A percentile compares a stretch with the other conserved stretches of the same genome.
These are phyloP conservation scores for Scolanthus callimorphus DNA, from an alignment of 92 coral and sea anemone genomes.

Conservation along the genomic window DNA sequence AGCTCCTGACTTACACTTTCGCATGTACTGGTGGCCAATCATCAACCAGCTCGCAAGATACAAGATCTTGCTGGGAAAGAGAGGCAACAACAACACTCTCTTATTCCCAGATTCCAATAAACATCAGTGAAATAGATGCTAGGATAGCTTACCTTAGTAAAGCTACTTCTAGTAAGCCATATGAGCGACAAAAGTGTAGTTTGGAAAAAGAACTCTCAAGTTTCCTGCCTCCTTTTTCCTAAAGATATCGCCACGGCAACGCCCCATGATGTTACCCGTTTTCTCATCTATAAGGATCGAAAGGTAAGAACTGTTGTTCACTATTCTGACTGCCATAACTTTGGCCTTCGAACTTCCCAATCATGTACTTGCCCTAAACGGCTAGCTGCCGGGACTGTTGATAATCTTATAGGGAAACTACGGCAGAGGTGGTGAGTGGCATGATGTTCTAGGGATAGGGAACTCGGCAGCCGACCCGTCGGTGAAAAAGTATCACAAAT, in stretches of 20 bases:
- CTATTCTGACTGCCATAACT: too few species aligned
- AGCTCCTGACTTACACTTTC: not conserved
- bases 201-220: not conserved
- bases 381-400: too few species aligned
- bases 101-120: not conserved
- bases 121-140: not conserved
- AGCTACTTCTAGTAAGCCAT: not conserved
- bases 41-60: not conserved
- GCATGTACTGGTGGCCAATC: constrained; percentile 18
- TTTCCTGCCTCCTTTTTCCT: not conserved
- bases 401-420: too few species aligned
- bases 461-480: constrained; percentile 18
- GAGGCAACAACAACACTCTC: not conserved
- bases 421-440: too few species aligned
- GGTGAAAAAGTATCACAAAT: constrained; percentile 14
- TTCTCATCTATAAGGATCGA: too few species aligned
- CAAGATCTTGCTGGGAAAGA: not conserved
- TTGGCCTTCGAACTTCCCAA: too few species aligned
- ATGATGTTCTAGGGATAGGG: constrained; percentile 15
- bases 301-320: too few species aligned
- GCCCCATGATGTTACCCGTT: too few species aligned
- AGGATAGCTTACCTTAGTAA: not conserved
- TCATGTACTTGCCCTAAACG: too few species aligned
- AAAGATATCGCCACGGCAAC: not conserved
- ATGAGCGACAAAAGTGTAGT: not conserved